A percentile compares a stretch with the other conserved stretches of the same genome.
These are phyloP conservation scores for Megaceryle alcyon DNA, from an alignment of 2,797 vertebrate species.

Conservation along the genomic window DNA sequence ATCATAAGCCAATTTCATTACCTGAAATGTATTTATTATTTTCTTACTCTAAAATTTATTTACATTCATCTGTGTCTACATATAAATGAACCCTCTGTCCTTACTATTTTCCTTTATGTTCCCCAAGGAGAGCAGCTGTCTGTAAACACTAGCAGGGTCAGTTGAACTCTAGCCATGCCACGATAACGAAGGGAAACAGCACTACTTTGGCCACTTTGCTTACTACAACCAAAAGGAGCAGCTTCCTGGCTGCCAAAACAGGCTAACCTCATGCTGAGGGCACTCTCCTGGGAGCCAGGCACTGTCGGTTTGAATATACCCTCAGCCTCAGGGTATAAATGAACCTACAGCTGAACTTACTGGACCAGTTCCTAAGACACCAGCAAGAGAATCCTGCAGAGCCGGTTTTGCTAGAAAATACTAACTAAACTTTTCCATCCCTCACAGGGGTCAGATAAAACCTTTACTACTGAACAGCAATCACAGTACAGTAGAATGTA, in stretches of 20 bases:
- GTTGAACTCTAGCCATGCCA: not conserved
- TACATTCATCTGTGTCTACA: not conserved
- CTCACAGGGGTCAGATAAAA: not conserved
- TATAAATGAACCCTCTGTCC: not conserved
- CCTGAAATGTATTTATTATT: not conserved
- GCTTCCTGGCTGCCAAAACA: rapidly evolving
- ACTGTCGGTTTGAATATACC: rapidly evolving
- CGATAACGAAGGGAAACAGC: not conserved
- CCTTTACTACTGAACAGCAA: not conserved
- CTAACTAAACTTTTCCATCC: not conserved
- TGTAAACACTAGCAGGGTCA: not conserved
- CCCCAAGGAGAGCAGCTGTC: not conserved
- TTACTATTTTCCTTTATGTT: not conserved
- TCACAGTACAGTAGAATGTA: not conserved
- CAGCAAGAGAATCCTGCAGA: not conserved
- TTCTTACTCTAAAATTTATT: not conserved
- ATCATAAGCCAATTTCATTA: not conserved
- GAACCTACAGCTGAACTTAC: not conserved
- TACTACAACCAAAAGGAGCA: not conserved
- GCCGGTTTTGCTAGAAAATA: not conserved
- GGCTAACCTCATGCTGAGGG: rapidly evolving
- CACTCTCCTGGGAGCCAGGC: not conserved
- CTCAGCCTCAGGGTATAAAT: not conserved
- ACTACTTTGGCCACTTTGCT: not conserved
- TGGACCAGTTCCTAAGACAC: not conserved